Evolutionary conservation across 1,140 invertebrate genomes (phyloP).

Genomic region (Polyergus mexicanus): DNA sequence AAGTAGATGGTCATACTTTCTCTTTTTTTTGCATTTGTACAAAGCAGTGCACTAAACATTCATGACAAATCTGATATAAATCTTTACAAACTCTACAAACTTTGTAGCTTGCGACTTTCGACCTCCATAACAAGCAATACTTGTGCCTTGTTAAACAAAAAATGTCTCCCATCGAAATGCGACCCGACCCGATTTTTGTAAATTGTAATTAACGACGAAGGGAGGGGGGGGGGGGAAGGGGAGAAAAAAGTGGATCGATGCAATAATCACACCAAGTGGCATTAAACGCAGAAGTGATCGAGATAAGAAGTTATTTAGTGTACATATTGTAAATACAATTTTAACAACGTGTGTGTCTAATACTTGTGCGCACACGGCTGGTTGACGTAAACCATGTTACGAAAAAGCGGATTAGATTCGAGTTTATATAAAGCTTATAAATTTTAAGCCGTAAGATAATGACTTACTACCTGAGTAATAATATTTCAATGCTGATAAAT

Average conservation of each 20-base stretch:
- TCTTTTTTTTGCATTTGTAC: constrained; percentile 61
- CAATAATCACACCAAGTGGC: constrained; percentile 62
- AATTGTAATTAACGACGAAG: constrained; percentile 29
- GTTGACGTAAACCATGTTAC: constrained; percentile 21
- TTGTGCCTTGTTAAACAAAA: constrained; percentile 53
- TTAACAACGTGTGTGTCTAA: constrained; percentile 44
- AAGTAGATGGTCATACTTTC: constrained; percentile 48
- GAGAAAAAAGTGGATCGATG: constrained; percentile 35
- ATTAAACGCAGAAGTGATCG: constrained; percentile 47
- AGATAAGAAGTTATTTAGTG: constrained; percentile 50
- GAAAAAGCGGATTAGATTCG: constrained; percentile 26
- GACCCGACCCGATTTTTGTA: constrained; percentile 19
- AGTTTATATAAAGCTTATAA: constrained; percentile 50
- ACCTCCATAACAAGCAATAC: constrained; percentile 43
- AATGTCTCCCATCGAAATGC: constrained; percentile 1
- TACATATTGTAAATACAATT: constrained; percentile 55
- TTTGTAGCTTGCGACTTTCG: constrained; percentile 29
- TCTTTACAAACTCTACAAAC: constrained; percentile 10
- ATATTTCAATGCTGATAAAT: constrained; percentile 38
- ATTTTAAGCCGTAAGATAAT: constrained; percentile 53
- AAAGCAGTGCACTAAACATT: background rate
- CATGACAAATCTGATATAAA: background rate
- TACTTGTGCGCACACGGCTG: constrained; percentile 25
- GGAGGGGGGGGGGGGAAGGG: no score
- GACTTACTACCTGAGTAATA: constrained; percentile 28